Conservation (phyloP, 1,140 invertebrate species). For the Radopholus similis region DNA sequence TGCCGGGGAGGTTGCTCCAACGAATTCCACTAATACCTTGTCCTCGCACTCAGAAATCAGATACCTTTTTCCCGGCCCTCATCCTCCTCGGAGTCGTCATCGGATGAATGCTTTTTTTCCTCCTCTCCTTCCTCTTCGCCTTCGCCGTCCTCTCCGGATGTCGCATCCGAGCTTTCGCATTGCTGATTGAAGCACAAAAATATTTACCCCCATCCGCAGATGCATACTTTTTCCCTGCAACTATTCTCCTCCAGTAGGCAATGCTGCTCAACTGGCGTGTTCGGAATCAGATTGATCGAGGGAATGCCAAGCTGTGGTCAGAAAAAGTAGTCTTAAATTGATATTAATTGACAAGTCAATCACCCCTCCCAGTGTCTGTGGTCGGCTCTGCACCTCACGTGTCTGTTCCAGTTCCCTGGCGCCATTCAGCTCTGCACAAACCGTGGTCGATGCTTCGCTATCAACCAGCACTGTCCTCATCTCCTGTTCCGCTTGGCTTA, state of each 20-base stretch:
- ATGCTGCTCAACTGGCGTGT: slow-evolving; percentile 54
- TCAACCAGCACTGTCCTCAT: neutral
- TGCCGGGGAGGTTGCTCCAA: neutral
- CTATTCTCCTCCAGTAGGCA: neutral
- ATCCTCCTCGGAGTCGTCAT: slow-evolving; percentile 50
- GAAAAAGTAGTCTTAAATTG: neutral
- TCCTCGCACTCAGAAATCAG: neutral
- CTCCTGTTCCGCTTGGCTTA: slow-evolving; percentile 1
- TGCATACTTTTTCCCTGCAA: too few relatives aligned
- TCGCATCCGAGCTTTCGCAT: slow-evolving; percentile 46
- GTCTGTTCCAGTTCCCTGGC: neutral
- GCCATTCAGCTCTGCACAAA: slow-evolving; percentile 43
- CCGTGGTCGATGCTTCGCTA: slow-evolving; percentile 10
- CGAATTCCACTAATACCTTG: neutral
- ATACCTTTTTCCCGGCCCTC: slow-evolving; percentile 6
- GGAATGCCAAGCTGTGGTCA: slow-evolving; percentile 39
- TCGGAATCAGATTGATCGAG: slow-evolving; percentile 55
- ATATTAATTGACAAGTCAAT: neutral
- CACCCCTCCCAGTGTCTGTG: neutral
- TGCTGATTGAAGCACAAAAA: neutral
- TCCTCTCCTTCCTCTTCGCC: slow-evolving; percentile 46
- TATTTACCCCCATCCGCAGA: neutral
- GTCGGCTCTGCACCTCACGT: neutral
- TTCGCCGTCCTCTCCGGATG: slow-evolving; percentile 55
- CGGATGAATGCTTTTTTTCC: slow-evolving; percentile 24